Base-by-base conservation (phyloP, 2,888 invertebrate genomes). In the Metallyticus violacea region DNA sequence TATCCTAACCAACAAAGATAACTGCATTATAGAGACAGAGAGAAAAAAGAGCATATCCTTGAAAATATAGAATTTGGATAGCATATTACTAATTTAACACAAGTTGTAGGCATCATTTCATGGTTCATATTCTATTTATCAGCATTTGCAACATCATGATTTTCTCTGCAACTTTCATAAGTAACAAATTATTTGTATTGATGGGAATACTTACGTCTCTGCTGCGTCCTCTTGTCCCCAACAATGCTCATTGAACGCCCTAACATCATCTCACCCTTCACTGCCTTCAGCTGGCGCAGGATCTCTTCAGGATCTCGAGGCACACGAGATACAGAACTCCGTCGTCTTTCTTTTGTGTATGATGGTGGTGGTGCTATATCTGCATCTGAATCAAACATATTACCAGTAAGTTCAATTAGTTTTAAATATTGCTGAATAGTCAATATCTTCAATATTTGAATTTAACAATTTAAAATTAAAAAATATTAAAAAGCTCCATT, bases 231-330 rank as follows among this genome's bases (percentile, higher is more conserved):
- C 88, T 92, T 92, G 82, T 92, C 92, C 85, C 94, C 95, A 89
- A 96, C 94, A 89, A 97, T 93, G 90, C 97, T 97, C 94, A 97
- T 96, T 86, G 97, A 96, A 87, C 97, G 94, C 86, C 96, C 96
- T 80, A 97, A 93, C 62, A 90, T 88, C 30, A 88, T 80, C 91
- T 97, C 97, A 85, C 96, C 97, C 91, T 96, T 96, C 88, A 97
- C 97, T 87, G 96, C 95, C 90, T 97, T 97, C 89, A 97, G 92
- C 30, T 95, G 96, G 89, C 96, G 96, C 88, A 97, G 92, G 90
- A 97, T 96, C 92, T 97, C 97, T 91, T 97, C 97, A 1, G 97
- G 97, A 92, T 97, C 97, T 89, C 96, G 95, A 89, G 93, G 90
- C 89, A 93, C 92, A 79, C 96, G 96, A 91, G 96, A 96, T 87